Conservation (phyloP, 1,140 invertebrate genomes). For the Oscheius sp. region DNA sequence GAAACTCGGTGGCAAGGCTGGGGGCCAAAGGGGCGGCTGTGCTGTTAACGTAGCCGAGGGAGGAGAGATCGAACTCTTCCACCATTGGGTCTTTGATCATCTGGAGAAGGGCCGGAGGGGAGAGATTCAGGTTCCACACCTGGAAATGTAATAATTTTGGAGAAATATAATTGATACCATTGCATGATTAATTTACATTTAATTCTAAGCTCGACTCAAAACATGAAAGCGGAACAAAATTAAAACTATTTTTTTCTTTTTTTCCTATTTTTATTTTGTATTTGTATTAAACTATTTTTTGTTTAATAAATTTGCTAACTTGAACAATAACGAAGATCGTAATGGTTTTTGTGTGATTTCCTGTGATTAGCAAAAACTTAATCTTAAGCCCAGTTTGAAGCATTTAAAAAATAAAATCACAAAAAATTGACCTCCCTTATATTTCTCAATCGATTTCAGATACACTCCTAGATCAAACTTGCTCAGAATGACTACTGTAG, state of each 20-base stretch:
- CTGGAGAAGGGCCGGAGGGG: conserved; percentile 69
- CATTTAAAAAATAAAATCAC: no score
- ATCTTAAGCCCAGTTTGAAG: no score
- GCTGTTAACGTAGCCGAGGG: conserved; percentile 66
- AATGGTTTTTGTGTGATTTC: neutral
- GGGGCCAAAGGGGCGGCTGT: conserved; percentile 71
- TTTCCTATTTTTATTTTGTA: no score
- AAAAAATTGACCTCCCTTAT: neutral
- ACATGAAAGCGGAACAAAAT: no score
- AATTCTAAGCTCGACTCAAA: no score
- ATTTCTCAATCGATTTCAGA: neutral
- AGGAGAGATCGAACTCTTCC: conserved; percentile 66
- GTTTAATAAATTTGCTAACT: no score
- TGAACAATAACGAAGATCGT: neutral
- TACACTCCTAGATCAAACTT: conserved; percentile 1
- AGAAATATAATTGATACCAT: no score
- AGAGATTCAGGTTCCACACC: conserved; percentile 59
- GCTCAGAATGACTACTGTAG: neutral
- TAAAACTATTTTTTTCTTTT: no score
- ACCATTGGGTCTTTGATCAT: conserved; percentile 70
- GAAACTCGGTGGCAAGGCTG: conserved; percentile 36
- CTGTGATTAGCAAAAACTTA: no score
- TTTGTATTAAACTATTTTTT: no score
- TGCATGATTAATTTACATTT: no score
- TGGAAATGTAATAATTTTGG: no score